These are phyloP conservation scores for Polypterus senegalus DNA, from an alignment of 2,113 vertebrate species.

Conservation along the genomic window DNA sequence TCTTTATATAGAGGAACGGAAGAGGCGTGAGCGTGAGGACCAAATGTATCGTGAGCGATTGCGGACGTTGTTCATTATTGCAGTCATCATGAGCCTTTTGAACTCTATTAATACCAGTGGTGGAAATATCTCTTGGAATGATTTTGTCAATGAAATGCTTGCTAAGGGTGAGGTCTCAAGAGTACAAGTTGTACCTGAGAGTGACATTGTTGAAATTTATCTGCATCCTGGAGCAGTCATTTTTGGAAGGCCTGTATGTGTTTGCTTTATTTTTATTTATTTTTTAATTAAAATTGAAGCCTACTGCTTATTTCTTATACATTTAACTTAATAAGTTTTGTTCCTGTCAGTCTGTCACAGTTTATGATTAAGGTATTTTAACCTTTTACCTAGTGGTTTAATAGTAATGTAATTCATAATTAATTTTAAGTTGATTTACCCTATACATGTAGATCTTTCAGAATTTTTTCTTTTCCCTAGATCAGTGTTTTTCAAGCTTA, in stretches of 20 bases:
- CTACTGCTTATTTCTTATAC: background rate
- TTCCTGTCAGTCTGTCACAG: background rate
- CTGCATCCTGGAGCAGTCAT: constrained; percentile 81
- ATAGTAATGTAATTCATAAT: no score
- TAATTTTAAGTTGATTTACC: no score
- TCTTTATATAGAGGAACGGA: constrained; percentile 57
- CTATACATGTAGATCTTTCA: no score
- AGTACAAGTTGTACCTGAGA: constrained; percentile 81
- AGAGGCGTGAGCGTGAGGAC: constrained; percentile 63
- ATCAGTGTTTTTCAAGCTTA: no score
- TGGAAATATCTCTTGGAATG: constrained; percentile 83
- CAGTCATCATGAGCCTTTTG: constrained; percentile 60
- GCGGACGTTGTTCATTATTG: constrained; percentile 63
- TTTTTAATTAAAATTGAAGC: background rate
- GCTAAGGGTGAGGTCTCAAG: constrained; percentile 89
- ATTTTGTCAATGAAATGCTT: constrained; percentile 92
- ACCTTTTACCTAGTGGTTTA: no score
- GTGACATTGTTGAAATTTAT: constrained; percentile 78
- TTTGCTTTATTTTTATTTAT: constrained; percentile 2
- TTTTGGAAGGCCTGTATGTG: constrained; percentile 74
- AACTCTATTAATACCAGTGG: constrained; percentile 52
- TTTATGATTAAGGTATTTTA: no score
- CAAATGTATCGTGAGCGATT: constrained; percentile 78
- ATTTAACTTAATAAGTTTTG: background rate
- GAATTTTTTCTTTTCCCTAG: no score